These are phyloP conservation scores for Enteromius thamalakanensis DNA, from an alignment of 2,797 vertebrate species.

Conservation along the genomic window DNA sequence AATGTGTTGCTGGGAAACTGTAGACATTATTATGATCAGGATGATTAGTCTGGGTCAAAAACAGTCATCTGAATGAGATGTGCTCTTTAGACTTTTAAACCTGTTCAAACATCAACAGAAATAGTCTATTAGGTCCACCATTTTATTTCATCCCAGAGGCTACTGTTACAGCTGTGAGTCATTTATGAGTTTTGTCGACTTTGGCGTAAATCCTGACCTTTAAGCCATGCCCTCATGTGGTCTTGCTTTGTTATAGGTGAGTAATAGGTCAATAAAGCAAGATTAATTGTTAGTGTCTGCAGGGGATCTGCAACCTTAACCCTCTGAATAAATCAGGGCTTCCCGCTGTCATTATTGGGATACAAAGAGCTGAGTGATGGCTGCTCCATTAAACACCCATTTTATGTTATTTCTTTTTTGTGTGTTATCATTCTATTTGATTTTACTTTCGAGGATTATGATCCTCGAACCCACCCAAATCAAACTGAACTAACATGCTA, in stretches of 20 bases:
- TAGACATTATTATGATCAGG: neutral
- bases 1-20: neutral
- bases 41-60: neutral
- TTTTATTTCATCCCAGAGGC: conserved; percentile 68
- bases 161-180: conserved; percentile 64
- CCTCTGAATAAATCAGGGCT: conserved; percentile 54
- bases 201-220: conserved; percentile 63
- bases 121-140: conserved; percentile 28
- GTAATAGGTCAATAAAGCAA: conserved; percentile 49
- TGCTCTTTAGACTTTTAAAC: neutral
- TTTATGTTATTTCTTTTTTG: neutral
- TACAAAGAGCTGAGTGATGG: neutral
- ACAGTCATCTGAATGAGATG: neutral
- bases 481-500: neutral
- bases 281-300: conserved; percentile 45
- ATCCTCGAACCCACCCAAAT: neutral
- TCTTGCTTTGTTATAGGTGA: conserved; percentile 31
- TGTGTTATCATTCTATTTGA: neutral
- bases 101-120: neutral
- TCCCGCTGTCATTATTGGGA: neutral
- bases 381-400: conserved; percentile 3
- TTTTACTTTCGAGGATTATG: neutral
- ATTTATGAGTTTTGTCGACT: conserved; percentile 64
- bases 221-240: conserved; percentile 26
- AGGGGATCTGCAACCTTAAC: conserved; percentile 71